phyloP scores from a whole-genome alignment of 2,797 vertebrate species.

The Discoglossus pictus region DNA sequence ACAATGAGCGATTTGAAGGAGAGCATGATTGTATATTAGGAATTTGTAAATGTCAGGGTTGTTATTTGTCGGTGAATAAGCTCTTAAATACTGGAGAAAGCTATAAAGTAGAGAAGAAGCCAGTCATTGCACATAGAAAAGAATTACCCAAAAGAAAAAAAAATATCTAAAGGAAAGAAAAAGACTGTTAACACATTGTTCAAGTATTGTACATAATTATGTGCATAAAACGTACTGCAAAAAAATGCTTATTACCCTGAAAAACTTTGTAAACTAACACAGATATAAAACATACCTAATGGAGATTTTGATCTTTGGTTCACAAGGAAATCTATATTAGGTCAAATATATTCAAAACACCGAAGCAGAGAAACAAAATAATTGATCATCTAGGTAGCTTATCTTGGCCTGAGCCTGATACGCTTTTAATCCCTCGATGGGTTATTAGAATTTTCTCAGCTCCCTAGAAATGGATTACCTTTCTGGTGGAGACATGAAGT shows the following conservation, averaged over 20 bases:
- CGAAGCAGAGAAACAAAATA: not conserved
- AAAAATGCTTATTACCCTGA: too few relatives aligned
- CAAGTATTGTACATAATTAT: too few relatives aligned
- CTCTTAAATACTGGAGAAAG: too few relatives aligned
- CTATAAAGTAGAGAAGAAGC: too few relatives aligned
- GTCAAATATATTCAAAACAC: conserved; percentile 6
- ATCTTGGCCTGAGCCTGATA: not conserved
- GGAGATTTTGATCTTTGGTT: not conserved
- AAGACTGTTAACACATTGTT: too few relatives aligned
- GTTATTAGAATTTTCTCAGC: conserved; percentile 9
- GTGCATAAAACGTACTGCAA: too few relatives aligned
- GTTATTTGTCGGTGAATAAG: too few relatives aligned
- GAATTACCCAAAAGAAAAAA: not conserved
- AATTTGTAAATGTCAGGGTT: too few relatives aligned
- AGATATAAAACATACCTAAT: not conserved
- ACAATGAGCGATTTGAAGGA: too few relatives aligned
- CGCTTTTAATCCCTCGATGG: conserved; percentile 7
- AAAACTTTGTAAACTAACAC: not conserved
- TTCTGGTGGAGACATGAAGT: conserved; percentile 8
- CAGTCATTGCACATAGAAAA: not conserved
- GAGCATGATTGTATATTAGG: too few relatives aligned
- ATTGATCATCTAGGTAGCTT: conserved; percentile 11
- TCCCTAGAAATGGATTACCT: conserved; percentile 26
- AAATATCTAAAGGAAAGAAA: not conserved
- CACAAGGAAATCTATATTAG: conserved; percentile 17